Evolutionary conservation across 2,113 vertebrate species (phyloP).

Genomic region (Cyprinus carpio): DNA sequence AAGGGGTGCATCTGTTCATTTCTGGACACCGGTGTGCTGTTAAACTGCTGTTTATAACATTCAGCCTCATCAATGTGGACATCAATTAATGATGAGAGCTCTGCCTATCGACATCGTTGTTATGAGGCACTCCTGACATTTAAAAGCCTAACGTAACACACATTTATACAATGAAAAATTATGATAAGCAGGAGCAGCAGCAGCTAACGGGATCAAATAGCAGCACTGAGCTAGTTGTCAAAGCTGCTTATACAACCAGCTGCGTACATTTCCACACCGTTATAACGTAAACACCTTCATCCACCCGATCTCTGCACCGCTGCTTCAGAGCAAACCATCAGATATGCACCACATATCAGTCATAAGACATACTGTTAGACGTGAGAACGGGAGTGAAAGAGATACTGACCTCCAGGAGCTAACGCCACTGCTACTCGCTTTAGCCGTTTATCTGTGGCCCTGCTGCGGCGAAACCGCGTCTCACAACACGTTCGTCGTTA

Average conservation of each 20-base stretch:
- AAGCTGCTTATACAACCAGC: constrained; percentile 28
- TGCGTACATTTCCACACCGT: constrained; percentile 4
- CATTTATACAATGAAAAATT: background rate
- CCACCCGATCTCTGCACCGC: background rate
- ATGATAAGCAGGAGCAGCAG: background rate
- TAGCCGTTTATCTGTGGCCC: background rate
- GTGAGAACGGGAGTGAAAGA: background rate
- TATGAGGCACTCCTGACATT: background rate
- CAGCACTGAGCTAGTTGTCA: constrained; percentile 31
- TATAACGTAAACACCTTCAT: background rate
- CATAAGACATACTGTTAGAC: background rate
- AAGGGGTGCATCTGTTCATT: background rate
- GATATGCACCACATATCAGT: background rate
- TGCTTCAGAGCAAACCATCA: background rate
- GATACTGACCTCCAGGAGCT: constrained; percentile 49
- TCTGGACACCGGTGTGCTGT: background rate
- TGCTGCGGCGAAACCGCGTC: background rate
- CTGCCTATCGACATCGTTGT: background rate
- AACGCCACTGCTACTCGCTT: constrained; percentile 20
- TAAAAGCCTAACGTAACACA: background rate
- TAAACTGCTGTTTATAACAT: background rate
- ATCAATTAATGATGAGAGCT: background rate
- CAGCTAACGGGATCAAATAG: constrained; percentile 38
- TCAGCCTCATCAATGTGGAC: background rate
- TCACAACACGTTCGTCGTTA: background rate